Conservation (phyloP, 2,888 invertebrate species). For the Isotomurus palustris region DNA sequence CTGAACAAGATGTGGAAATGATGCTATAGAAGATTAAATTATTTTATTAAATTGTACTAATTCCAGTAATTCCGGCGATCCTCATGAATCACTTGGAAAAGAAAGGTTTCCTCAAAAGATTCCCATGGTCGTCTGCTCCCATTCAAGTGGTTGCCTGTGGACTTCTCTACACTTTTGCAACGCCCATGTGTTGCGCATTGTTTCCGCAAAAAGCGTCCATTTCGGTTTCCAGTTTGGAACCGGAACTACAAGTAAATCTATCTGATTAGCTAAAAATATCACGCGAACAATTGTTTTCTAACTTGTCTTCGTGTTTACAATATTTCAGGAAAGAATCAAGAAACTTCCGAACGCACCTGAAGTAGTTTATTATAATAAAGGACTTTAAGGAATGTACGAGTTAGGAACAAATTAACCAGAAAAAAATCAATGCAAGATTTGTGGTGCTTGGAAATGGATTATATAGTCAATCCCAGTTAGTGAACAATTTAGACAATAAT, state of each 20-base stretch:
- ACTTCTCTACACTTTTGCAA: conserved; percentile 66
- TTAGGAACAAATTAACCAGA: not conserved
- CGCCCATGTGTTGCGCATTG: conserved; percentile 91
- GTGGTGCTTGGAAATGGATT: no score
- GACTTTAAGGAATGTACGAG: conserved; percentile 16
- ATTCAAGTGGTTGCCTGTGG: conserved; percentile 64
- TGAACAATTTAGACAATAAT: no score
- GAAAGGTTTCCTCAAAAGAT: conserved; percentile 59
- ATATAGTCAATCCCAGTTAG: no score
- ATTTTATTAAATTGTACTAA: not conserved
- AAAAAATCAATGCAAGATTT: no score
- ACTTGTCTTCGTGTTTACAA: conserved; percentile 4
- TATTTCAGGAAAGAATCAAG: conserved; percentile 57
- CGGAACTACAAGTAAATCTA: conserved; percentile 59
- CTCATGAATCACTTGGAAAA: conserved; percentile 68
- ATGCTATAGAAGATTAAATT: not conserved
- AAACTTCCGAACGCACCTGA: conserved; percentile 59
- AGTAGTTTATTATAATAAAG: conserved; percentile 47
- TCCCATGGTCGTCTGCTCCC: conserved; percentile 67
- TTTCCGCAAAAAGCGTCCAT: conserved; percentile 82
- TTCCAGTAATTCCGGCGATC: conserved; percentile 55
- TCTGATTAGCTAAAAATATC: not conserved
- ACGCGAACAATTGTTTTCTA: not conserved
- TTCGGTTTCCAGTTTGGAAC: conserved; percentile 64
- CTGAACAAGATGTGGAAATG: not conserved